Conservation (phyloP, 2,888 invertebrate species). For the Ectemnius continuus region DNA sequence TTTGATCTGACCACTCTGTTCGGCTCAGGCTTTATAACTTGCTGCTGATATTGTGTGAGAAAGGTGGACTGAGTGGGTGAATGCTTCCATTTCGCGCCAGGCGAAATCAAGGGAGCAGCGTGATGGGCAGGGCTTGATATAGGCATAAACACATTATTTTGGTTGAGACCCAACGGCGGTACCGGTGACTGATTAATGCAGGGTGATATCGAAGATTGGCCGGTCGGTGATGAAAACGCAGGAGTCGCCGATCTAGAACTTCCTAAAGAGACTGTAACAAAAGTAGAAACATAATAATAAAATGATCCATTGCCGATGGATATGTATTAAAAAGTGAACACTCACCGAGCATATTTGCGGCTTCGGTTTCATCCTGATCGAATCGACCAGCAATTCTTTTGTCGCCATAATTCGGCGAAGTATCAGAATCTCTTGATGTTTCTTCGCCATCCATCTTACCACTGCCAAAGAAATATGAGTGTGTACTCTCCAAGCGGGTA, state of each 20-base stretch:
- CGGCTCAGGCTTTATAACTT: conserved; percentile 83
- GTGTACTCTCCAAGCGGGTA: background rate
- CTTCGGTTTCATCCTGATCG: conserved; percentile 97
- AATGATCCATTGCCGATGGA: background rate
- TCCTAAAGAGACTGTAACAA: conserved; percentile 89
- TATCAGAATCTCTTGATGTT: conserved; percentile 93
- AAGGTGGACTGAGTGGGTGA: conserved; percentile 78
- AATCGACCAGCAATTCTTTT: conserved; percentile 88
- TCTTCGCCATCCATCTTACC: conserved; percentile 89
- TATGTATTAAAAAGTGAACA: background rate
- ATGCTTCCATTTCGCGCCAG: conserved; percentile 76
- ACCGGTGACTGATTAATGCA: conserved; percentile 84
- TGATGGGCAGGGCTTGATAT: conserved; percentile 86
- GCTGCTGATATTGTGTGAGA: conserved; percentile 76
- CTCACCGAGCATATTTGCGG: conserved; percentile 94
- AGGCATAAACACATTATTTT: conserved; percentile 93
- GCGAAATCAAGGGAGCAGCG: conserved; percentile 73
- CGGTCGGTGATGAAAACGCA: conserved; percentile 89
- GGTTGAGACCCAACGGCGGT: conserved; percentile 84
- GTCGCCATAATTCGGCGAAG: conserved; percentile 88
- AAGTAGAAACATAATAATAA: conserved; percentile 19
- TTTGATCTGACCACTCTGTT: conserved; percentile 82
- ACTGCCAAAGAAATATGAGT: conserved; percentile 69
- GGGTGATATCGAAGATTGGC: conserved; percentile 83
- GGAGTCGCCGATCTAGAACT: conserved; percentile 96